A percentile compares a stretch with the other conserved stretches of the same genome.
Evolutionary conservation across 30 jellyfish, hydroid and myxozoan genomes (phyloP).

Genomic region (Chrysaora quinquecirrha): DNA sequence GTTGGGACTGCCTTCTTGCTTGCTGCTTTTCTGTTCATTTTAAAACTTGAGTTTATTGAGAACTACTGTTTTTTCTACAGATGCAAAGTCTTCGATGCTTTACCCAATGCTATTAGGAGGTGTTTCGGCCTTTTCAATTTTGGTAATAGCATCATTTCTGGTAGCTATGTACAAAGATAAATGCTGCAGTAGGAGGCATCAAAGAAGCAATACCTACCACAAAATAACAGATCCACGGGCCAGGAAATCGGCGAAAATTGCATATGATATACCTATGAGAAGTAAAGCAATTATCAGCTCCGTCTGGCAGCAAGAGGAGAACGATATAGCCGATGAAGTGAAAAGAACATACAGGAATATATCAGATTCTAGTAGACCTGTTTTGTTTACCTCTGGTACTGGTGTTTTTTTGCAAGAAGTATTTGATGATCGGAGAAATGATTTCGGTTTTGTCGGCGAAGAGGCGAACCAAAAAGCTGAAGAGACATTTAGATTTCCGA

Average conservation of each 20-base stretch:
- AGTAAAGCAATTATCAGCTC: conserved; percentile 75
- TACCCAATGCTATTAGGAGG: conserved; percentile 61
- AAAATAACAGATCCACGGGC: background rate
- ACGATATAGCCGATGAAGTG: conserved; percentile 94
- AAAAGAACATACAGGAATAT: conserved; percentile 54
- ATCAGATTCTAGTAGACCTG: conserved; percentile 67
- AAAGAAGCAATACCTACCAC: background rate
- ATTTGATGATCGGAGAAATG: too few species aligned
- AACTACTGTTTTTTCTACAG: too few species aligned
- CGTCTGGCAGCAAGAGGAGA: conserved; percentile 91
- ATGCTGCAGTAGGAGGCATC: conserved; percentile 36
- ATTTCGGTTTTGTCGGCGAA: too few species aligned
- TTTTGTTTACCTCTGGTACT: conserved; percentile 24
- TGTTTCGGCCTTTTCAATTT: conserved; percentile 46
- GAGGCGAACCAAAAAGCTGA: background rate
- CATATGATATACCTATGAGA: conserved; percentile 66
- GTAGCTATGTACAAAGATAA: conserved; percentile 40
- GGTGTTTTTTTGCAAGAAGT: conserved; percentile 26
- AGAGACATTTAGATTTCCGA: too few species aligned
- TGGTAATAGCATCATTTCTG: conserved; percentile 45
- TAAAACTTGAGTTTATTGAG: too few species aligned
- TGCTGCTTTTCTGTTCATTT: too few species aligned
- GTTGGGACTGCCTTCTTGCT: too few species aligned
- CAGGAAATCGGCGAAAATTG: conserved; percentile 32
- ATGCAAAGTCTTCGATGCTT: background rate